Base-by-base conservation (phyloP, 2,888 invertebrate genomes). In the Acleris sparsana region DNA sequence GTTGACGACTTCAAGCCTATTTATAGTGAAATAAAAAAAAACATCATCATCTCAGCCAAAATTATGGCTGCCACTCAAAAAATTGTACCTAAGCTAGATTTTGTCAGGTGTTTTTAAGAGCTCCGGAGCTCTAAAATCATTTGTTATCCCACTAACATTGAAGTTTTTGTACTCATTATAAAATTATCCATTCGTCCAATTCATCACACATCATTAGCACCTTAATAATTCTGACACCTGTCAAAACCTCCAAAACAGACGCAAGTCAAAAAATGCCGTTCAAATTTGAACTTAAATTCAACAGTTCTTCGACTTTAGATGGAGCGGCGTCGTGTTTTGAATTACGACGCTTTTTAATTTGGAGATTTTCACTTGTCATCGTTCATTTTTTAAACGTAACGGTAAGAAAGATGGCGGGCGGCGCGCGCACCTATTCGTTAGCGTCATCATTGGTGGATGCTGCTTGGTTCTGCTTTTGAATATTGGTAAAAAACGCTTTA, bases 361-460 rank as follows among this genome's bases (percentile, higher is more conserved):
- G 18, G 11, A 53, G 5, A 43, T 43, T 11, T 43, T 29, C 16
- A 29, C 63, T 5, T 44, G 59, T 60, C 63, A 63, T 46, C 51
- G 67, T 63, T 49, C 44, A 33, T 49, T 63, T 63, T 60, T 55
- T 22, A 46, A 65, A 60, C 39, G 7, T 60, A 65, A 68, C 56
- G 57, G 68, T 44, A 51, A 48, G 53, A 33, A 51, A 46, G 51
- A 60, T 18, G 51, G 60, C 57, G 44, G 63, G 3, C 51, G 20
- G 46, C 71, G 70, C 62, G 64, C 55, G 67, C 71, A 69, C 68
- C 76, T 72, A 83, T 84, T 78, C 78, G 80, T 85, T 82, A 79
- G 65, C 75, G 81, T 76, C 77, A 60, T 29, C 53, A 59, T 53
- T 58, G 25, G 53, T 48, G 11, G 11, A 46, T 64, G 48, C 53